Evolutionary conservation across 2,797 vertebrate species (phyloP).

Genomic region (Potorous gilbertii): DNA sequence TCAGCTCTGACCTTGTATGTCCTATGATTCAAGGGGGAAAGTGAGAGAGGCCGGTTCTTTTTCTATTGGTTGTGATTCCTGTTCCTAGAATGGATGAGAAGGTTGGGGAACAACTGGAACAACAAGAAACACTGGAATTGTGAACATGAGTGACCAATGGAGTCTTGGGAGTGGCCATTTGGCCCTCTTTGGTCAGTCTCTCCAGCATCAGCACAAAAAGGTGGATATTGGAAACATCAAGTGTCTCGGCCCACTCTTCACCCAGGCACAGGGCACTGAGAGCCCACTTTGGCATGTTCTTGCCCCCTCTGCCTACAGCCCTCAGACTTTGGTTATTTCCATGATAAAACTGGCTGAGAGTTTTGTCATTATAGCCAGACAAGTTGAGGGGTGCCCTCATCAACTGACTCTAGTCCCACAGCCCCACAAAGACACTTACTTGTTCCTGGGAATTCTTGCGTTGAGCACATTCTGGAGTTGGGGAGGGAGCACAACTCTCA

Average conservation of each 20-base stretch:
- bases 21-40: background rate
- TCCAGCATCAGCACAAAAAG: background rate
- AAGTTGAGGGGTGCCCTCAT: background rate
- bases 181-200: background rate
- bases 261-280: background rate
- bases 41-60: background rate
- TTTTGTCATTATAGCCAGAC: background rate
- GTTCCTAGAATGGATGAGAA: background rate
- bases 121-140: background rate
- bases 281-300: background rate
- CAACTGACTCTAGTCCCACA: background rate
- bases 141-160: accelerated
- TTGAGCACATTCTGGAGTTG: no score
- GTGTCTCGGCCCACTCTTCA: background rate
- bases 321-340: background rate
- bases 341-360: accelerated
- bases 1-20: background rate
- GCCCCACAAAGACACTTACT: background rate
- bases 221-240: background rate
- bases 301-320: background rate
- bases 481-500: background rate
- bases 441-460: background rate
- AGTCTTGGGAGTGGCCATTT: background rate
- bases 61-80: background rate
- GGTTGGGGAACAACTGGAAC: no score